Evolutionary conservation across 2,113 vertebrate species (phyloP).

Genomic region (Synodontis membranacea): DNA sequence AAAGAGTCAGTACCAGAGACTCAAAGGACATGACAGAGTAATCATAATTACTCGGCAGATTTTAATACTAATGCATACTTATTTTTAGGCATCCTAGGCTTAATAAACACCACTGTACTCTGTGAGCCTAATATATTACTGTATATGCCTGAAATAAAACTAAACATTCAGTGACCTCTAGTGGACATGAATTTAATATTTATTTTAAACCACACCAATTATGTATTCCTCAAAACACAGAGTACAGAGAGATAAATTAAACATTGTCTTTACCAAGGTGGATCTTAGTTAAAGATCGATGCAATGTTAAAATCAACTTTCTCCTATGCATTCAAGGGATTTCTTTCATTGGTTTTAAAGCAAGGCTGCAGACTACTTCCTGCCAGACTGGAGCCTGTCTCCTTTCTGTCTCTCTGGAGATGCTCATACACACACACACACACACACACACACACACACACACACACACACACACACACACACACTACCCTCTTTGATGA

Average conservation of each 20-base stretch:
- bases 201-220: background rate
- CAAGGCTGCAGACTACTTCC: constrained; percentile 13
- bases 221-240: background rate
- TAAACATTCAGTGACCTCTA: constrained; percentile 23
- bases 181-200: background rate
- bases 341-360: background rate
- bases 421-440: background rate
- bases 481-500: constrained; percentile 35
- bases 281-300: background rate
- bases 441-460: constrained; percentile 19
- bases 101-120: background rate
- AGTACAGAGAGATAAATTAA: background rate
- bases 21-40: background rate
- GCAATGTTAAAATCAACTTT: background rate
- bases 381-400: constrained; percentile 14
- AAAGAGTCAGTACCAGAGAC: background rate
- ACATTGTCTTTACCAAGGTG: background rate
- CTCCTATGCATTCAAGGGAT: background rate
- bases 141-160: background rate
- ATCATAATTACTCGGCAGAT: background rate
- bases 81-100: background rate
- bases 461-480: background rate
- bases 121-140: background rate
- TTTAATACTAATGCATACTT: background rate
- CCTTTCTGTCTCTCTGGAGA: background rate